Percentiles rank a stretch among this genome's conserved stretches.
These are phyloP conservation scores for Vidua chalybeata DNA, from an alignment of 2,113 vertebrate species.

Conservation along the genomic window DNA sequence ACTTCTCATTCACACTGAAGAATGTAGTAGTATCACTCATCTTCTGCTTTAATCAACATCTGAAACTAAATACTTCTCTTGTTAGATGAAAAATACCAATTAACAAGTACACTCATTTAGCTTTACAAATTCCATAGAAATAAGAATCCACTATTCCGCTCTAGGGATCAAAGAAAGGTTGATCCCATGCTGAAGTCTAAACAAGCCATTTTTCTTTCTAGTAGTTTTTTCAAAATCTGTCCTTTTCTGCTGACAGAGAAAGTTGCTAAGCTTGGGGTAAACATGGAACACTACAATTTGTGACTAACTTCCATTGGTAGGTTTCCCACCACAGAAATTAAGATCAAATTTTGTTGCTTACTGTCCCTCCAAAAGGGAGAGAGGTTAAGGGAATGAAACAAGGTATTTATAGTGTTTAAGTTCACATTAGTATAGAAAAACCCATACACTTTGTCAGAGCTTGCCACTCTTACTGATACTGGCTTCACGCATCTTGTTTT, in stretches of 20 bases:
- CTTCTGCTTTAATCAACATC: background rate
- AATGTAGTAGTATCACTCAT: background rate
- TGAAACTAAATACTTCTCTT: background rate
- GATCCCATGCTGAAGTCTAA: background rate
- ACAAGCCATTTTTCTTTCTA: background rate
- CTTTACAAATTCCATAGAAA: background rate
- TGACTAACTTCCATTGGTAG: background rate
- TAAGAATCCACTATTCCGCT: background rate
- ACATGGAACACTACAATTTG: background rate
- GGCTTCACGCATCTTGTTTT: background rate
- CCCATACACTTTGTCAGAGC: background rate
- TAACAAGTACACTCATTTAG: background rate
- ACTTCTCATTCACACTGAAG: background rate
- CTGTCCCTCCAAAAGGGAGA: background rate
- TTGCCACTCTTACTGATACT: background rate
- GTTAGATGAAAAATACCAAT: background rate
- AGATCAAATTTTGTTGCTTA: background rate
- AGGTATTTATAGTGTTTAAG: background rate
- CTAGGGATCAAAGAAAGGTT: background rate
- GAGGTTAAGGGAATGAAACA: background rate
- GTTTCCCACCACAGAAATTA: background rate
- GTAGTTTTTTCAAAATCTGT: background rate
- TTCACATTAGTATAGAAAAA: background rate
- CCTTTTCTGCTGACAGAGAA: background rate
- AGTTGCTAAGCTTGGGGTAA: background rate